Evolutionary conservation across 2,113 vertebrate genomes (phyloP), one percentile per base, ranked within the genome.

Genomic region (Galbula dea): DNA sequence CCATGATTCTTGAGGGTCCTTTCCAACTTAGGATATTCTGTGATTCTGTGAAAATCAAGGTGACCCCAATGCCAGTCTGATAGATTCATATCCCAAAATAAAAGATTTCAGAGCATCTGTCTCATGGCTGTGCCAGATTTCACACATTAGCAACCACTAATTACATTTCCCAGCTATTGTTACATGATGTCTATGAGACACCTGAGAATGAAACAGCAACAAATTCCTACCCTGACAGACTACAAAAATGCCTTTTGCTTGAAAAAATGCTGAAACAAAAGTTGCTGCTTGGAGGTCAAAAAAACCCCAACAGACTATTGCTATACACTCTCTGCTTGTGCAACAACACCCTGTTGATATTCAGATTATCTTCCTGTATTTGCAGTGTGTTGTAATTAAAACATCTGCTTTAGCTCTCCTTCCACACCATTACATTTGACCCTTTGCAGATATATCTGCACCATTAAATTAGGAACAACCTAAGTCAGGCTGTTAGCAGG

Each of bases 391-490:
- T 30, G 3, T 39, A 26, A 57, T 62, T 52, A 16, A 87, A 55
- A 15, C 1, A 22, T 9, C 34, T 22, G 36, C 2, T 71, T 62
- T 11, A 43, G 29, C 20, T 29, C 46, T 27, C 16, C 54, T 61
- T 41, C 80, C 51, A 52, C 4, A n/a, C 0, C 0, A 34, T 46
- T 59, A 9, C 12, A 34, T 37, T 73, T 0, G 0, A 36, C 34
- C 15, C 20, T 80, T 85, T 62, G 16, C 51, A 63, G 39, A 7
- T 43, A 37, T 5, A 34, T 4, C 13, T 55, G 34, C 34, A 51
- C 2, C 11, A 34, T 2, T 52, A 59, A 10, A 52, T 26, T 52
- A 52, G 58, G 36, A 91, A 48, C 2, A 14, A 74, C 9, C 20
- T 51, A 65, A 39, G 82, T 19, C 24, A 57, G 65, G 27, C 34